Evolutionary conservation across 2,113 vertebrate species (phyloP).

Genomic region (Pollachius pollachius): DNA sequence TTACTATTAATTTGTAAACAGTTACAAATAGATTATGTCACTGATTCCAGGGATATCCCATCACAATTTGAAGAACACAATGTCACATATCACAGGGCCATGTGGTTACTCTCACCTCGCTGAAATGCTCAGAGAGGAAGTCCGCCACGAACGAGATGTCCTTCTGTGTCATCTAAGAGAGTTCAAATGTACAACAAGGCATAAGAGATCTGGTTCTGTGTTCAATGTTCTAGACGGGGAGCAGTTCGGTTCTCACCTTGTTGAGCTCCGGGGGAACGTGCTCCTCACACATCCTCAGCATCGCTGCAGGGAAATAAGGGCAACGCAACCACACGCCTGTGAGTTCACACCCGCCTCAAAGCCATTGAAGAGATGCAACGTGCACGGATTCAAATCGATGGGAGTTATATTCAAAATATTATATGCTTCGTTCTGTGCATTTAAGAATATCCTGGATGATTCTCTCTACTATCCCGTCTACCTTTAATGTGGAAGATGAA

Average conservation of each 20-base stretch:
- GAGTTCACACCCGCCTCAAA: no score
- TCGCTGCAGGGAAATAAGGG: conserved; percentile 72
- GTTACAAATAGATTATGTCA: not conserved
- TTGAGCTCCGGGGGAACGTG: conserved; percentile 94
- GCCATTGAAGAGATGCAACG: no score
- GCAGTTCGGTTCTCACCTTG: conserved; percentile 78
- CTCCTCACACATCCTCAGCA: conserved; percentile 98
- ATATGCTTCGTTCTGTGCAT: no score
- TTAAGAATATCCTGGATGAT: not conserved
- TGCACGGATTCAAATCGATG: no score
- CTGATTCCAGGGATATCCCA: not conserved
- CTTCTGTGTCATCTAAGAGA: conserved; percentile 93
- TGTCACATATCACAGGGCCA: not conserved
- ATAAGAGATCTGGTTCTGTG: not conserved
- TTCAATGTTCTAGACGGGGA: not conserved
- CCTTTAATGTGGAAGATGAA: no score
- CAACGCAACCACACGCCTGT: no score
- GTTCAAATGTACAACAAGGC: not conserved
- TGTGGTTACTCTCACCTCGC: conserved; percentile 78
- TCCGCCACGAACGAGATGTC: conserved; percentile 97
- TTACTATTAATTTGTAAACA: not conserved
- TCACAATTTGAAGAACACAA: not conserved
- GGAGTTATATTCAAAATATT: no score
- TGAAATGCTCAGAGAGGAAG: conserved; percentile 98
- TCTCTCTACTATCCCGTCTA: no score